phyloP scores from a whole-genome alignment of 2,888 invertebrate species.

The Sesia apiformis region DNA sequence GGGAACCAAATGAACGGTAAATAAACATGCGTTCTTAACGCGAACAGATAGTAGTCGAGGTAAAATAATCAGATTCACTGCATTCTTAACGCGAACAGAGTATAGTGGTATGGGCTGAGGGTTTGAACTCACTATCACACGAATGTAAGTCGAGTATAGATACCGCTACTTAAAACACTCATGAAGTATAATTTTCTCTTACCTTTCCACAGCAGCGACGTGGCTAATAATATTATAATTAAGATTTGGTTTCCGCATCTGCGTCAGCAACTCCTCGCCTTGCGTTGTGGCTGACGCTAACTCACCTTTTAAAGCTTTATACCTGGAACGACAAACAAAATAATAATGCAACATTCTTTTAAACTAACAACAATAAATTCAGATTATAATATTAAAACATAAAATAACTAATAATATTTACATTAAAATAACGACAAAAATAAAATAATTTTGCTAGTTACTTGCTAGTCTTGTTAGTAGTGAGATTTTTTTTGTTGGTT shows the following conservation, averaged over 20 bases:
- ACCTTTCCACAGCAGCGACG: conserved; percentile 95
- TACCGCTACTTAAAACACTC: too few species aligned
- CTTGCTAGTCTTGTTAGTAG: too few species aligned
- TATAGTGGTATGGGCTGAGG: too few species aligned
- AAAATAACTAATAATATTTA: background rate
- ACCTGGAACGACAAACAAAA: conserved; percentile 50
- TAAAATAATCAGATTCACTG: too few species aligned
- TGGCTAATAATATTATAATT: conserved; percentile 85
- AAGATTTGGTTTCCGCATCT: conserved; percentile 80
- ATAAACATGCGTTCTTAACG: too few species aligned
- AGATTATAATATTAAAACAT: background rate
- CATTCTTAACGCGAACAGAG: too few species aligned
- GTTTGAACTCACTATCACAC: too few species aligned
- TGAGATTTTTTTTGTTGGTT: too few species aligned
- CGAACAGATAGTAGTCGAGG: too few species aligned
- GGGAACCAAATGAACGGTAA: too few species aligned
- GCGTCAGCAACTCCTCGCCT: conserved; percentile 88
- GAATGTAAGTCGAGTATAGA: too few species aligned
- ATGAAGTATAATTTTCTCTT: conserved; percentile 9
- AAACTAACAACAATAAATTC: background rate
- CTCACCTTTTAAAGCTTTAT: conserved; percentile 86
- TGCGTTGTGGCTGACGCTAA: conserved; percentile 90
- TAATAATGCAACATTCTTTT: background rate
- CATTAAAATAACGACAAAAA: background rate
- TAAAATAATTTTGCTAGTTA: background rate